Percentiles rank a stretch among this genome's conserved stretches.
Conservation (phyloP, 2,888 invertebrate genomes). For the Abscondita cerata region DNA sequence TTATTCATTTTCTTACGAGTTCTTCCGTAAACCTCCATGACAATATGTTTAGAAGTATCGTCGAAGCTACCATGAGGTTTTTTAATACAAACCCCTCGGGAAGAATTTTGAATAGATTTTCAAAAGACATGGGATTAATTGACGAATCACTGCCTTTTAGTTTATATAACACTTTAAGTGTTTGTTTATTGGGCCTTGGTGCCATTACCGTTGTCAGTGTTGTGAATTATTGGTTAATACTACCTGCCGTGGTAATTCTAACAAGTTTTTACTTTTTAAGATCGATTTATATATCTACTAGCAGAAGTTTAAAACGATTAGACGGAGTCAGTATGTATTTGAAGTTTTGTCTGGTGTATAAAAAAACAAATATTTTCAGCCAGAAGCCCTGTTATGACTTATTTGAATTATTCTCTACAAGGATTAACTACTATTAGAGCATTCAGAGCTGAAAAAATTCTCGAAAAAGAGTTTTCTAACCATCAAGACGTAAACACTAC, state of each 20-base stretch:
- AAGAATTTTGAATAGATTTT: slow-evolving; percentile 84
- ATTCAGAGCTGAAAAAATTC: slow-evolving; percentile 79
- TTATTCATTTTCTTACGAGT: slow-evolving; percentile 73
- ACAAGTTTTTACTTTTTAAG: slow-evolving; percentile 78
- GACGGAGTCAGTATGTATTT: slow-evolving; percentile 83
- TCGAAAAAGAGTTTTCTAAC: slow-evolving; percentile 80
- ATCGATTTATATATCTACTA: slow-evolving; percentile 78
- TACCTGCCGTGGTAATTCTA: slow-evolving; percentile 75
- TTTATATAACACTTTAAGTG: slow-evolving; percentile 67
- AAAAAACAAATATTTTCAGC: slow-evolving; percentile 67
- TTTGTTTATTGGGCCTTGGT: slow-evolving; percentile 78
- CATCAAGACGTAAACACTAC: slow-evolving; percentile 88
- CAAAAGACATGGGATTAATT: slow-evolving; percentile 84
- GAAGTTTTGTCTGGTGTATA: too few species aligned
- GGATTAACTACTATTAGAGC: slow-evolving; percentile 88
- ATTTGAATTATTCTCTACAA: slow-evolving; percentile 63
- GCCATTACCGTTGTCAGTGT: slow-evolving; percentile 80
- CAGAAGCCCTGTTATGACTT: slow-evolving; percentile 93
- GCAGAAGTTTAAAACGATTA: slow-evolving; percentile 80
- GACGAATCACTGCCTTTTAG: slow-evolving; percentile 70
- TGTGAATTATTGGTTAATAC: slow-evolving; percentile 76
- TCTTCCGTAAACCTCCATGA: slow-evolving; percentile 83
- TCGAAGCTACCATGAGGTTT: slow-evolving; percentile 83
- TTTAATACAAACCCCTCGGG: slow-evolving; percentile 88
- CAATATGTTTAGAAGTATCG: slow-evolving; percentile 82